A percentile compares a stretch with the other conserved stretches of the same genome.
These are phyloP conservation scores for Acanthornis magna DNA, from an alignment of 2,797 vertebrate species.

Conservation along the genomic window DNA sequence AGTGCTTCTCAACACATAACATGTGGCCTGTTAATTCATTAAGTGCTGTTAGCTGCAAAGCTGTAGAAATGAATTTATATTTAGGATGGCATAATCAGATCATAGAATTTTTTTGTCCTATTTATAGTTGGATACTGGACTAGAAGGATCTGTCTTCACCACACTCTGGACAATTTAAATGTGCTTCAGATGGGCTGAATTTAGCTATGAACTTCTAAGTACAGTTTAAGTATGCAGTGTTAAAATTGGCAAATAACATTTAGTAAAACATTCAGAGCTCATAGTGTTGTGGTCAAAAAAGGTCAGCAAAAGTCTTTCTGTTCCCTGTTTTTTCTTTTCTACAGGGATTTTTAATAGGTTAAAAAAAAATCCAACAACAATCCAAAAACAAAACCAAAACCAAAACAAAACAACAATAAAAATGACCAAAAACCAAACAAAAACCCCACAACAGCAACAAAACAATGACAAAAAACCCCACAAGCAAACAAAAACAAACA, in stretches of 20 bases:
- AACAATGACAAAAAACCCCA: neutral
- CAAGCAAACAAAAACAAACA: no score
- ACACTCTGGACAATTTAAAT: neutral
- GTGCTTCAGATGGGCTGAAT: neutral
- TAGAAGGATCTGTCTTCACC: neutral
- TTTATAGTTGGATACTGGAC: neutral
- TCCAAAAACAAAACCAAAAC: neutral
- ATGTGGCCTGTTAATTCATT: neutral
- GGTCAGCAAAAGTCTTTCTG: constrained; percentile 77
- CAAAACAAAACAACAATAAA: neutral
- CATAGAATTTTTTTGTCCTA: neutral
- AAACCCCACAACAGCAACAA: neutral
- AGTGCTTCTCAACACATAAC: neutral
- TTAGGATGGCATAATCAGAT: neutral
- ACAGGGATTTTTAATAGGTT: constrained; percentile 85
- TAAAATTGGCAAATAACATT: neutral
- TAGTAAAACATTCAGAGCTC: neutral
- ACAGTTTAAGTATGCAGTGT: neutral
- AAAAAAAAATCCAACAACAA: neutral
- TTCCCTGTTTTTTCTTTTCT: constrained; percentile 85
- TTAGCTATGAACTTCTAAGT: neutral
- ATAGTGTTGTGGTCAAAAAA: constrained; percentile 75
- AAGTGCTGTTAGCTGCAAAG: neutral
- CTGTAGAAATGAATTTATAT: neutral
- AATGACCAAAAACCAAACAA: accelerated